Evolutionary conservation across 2,888 invertebrate genomes (phyloP), one percentile per base, ranked within the genome.

Genomic region (Tenthredo mesomela): DNA sequence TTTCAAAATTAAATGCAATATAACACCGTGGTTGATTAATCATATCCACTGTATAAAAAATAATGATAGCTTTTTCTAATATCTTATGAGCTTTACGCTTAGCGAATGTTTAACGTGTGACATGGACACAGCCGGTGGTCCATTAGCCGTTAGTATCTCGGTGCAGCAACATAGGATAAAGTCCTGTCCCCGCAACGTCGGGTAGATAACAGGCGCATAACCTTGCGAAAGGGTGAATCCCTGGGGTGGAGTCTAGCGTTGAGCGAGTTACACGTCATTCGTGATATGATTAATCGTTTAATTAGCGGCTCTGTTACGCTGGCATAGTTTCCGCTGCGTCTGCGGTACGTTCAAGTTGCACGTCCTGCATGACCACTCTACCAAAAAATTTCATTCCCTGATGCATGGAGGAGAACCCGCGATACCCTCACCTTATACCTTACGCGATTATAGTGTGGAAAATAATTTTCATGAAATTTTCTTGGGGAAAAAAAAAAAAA

Each of bases 261-360:
- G 40, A 61, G 80, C 29, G 77, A 12, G 77, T 54, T 88, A 88
- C 89, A 89, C 90, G 92, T 92, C 92, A 90, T 92, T 92, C 91
- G 92, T 89, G 89, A 89, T 90, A 92, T 93, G 92, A 92, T 92
- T 92, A 92, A 93, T 93, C 92, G 92, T 92, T 92, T 93, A 93
- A 93, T 93, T 92, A 92, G 91, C 90, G 91, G 89, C 90, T 90
- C 89, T 91, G 92, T 92, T 91, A 92, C 92, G 91, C 89, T 89
- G 88, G 89, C 89, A 86, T 90, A 90, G 89, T 90, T 91, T 29
- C 88, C 87, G 89, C 89, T 37, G 88, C 88, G 88, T 87, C 85
- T 50, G 29, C 33, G 37, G n/a, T n/a, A 77, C 50, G 54, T 12
- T 33, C 15, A 29, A 33, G 43, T 25, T n/a, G 43, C 29, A 25